These are phyloP conservation scores for Rhinoderma darwinii DNA, from an alignment of 2,113 vertebrate species.

Conservation along the genomic window DNA sequence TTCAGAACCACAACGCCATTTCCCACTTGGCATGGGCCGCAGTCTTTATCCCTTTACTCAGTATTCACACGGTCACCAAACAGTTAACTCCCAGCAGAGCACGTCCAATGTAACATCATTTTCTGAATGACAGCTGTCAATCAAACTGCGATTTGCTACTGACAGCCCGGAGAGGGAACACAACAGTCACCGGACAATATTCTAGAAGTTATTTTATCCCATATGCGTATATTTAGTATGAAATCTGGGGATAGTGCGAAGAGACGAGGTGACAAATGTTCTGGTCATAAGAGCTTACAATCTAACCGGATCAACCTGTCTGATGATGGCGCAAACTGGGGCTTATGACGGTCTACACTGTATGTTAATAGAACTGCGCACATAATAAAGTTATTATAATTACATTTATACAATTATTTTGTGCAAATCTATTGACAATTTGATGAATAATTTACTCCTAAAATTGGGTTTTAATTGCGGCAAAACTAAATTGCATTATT, in stretches of 20 bases:
- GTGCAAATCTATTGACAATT: background rate
- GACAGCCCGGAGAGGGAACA: background rate
- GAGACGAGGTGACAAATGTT: background rate
- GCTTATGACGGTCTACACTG: too few species aligned
- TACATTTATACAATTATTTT: too few species aligned
- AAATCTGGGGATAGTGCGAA: background rate
- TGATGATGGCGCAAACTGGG: background rate
- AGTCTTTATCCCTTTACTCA: background rate
- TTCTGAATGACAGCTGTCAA: slow-evolving; percentile 1
- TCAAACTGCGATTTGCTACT: background rate
- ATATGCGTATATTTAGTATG: background rate
- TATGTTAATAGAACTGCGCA: too few species aligned
- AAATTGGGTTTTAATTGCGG: background rate
- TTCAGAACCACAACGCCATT: background rate
- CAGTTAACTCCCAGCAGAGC: background rate
- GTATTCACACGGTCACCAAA: background rate
- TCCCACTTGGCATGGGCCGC: background rate
- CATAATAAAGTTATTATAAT: background rate
- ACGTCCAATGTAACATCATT: background rate
- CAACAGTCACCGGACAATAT: background rate
- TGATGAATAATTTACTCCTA: background rate
- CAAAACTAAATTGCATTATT: background rate
- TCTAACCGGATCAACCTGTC: too few species aligned
- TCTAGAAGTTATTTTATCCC: background rate
- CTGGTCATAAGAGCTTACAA: background rate